Evolutionary conservation across 2,113 vertebrate species (phyloP).

Genomic region (Lipophrys pholis): DNA sequence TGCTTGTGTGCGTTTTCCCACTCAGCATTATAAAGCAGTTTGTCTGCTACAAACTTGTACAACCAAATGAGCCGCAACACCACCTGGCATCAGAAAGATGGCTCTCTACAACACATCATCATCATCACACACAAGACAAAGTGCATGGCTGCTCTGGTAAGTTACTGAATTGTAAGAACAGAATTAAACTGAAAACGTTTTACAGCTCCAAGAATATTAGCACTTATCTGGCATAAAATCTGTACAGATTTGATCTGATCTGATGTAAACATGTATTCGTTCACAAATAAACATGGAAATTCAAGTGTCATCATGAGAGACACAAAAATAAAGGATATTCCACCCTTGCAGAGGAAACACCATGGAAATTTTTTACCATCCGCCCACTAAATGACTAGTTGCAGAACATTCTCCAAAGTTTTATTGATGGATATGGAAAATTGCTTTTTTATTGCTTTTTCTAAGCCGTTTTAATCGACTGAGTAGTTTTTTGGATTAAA

Average conservation of each 20-base stretch:
- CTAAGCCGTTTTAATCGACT: conserved; percentile 16
- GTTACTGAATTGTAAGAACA: background rate
- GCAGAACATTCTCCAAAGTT: conserved; percentile 11
- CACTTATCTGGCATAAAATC: background rate
- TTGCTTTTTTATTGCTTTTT: conserved; percentile 4
- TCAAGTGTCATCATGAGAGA: background rate
- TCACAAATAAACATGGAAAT: background rate
- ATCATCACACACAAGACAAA: background rate
- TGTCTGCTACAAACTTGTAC: background rate
- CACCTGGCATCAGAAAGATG: background rate
- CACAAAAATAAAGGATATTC: background rate
- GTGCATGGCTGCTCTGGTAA: background rate
- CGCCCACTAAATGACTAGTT: no score
- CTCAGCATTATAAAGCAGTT: background rate
- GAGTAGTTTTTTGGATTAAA: background rate
- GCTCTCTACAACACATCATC: background rate
- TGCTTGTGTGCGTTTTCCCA: conserved; percentile 7
- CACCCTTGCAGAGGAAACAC: background rate
- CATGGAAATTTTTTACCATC: background rate
- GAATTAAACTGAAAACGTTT: background rate
- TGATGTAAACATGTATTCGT: background rate
- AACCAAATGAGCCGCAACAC: background rate
- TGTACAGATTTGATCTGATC: background rate
- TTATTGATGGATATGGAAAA: background rate
- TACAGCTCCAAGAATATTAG: background rate